Evolutionary conservation across 2,113 vertebrate genomes (phyloP).

Genomic region (Pachyramphus minor): DNA sequence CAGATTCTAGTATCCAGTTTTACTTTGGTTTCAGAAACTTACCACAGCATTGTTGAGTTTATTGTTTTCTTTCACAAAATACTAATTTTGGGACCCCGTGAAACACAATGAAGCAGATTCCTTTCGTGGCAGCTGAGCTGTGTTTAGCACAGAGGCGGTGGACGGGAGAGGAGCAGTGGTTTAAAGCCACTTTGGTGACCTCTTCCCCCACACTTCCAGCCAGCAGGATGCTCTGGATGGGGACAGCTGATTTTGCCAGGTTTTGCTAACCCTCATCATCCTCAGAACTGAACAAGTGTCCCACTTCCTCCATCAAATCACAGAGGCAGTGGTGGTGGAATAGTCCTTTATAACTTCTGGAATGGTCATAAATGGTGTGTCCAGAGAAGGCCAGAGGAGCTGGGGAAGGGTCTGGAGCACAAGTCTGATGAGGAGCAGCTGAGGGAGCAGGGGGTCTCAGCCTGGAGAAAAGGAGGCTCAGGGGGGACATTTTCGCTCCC

Average conservation of each 20-base stretch:
- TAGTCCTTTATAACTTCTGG: background rate
- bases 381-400: background rate
- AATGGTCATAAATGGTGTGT: background rate
- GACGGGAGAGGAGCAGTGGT: background rate
- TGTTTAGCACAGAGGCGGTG: background rate
- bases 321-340: background rate
- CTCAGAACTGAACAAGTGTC: background rate
- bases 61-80: conserved; percentile 45
- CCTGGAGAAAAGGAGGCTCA: background rate
- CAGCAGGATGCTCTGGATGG: background rate
- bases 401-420: background rate
- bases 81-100: conserved; percentile 15
- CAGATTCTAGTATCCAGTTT: conserved; percentile 42
- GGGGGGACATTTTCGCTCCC: background rate
- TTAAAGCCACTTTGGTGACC: background rate
- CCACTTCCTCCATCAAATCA: background rate
- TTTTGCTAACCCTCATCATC: background rate
- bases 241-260: background rate
- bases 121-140: background rate
- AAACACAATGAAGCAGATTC: conserved; percentile 35
- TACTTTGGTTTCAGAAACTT: conserved; percentile 39
- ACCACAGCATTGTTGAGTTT: conserved; percentile 38
- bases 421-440: background rate
- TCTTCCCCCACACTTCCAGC: background rate
- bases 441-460: background rate